A percentile compares a stretch with the other conserved stretches of the same genome.
Conservation (phyloP, 1,140 invertebrate genomes). For the Scaptomyza hsui region DNA sequence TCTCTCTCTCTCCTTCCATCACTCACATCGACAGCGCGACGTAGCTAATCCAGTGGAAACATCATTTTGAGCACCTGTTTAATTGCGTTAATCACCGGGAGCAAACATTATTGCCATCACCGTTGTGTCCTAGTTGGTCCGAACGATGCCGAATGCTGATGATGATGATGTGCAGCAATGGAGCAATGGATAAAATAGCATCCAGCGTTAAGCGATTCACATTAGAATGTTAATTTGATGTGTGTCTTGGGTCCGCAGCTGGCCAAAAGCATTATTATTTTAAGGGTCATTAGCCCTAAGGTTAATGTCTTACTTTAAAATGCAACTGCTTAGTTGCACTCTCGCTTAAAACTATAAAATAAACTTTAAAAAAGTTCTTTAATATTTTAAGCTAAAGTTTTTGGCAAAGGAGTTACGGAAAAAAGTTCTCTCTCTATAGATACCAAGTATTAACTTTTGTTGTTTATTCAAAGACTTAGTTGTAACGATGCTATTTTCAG, state of each 20-base stretch:
- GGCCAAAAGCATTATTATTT: conserved; percentile 34
- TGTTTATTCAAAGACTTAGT: too few species aligned
- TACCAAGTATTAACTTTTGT: too few species aligned
- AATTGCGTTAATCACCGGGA: conserved; percentile 83
- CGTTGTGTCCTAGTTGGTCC: conserved; percentile 6
- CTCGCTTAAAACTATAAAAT: neutral
- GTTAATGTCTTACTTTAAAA: conserved; percentile 12
- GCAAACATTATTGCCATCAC: conserved; percentile 67
- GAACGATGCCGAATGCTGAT: conserved; percentile 20
- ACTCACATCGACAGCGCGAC: neutral
- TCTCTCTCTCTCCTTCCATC: too few species aligned
- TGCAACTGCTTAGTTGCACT: conserved; percentile 2
- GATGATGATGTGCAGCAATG: conserved; percentile 6
- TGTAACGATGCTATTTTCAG: too few species aligned
- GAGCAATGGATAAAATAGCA: conserved; percentile 1
- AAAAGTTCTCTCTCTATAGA: too few species aligned
- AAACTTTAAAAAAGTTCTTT: too few species aligned
- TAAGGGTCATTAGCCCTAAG: conserved; percentile 13
- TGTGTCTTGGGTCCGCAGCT: conserved; percentile 46
- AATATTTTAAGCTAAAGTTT: too few species aligned
- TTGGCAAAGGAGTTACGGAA: too few species aligned
- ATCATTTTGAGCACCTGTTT: conserved; percentile 84
- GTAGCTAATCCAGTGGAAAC: conserved; percentile 79
- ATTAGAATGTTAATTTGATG: conserved; percentile 62
- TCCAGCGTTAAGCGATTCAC: conserved; percentile 14